Evolutionary conservation across 2,888 invertebrate genomes (phyloP).

Genomic region (Achlya flavicornis): DNA sequence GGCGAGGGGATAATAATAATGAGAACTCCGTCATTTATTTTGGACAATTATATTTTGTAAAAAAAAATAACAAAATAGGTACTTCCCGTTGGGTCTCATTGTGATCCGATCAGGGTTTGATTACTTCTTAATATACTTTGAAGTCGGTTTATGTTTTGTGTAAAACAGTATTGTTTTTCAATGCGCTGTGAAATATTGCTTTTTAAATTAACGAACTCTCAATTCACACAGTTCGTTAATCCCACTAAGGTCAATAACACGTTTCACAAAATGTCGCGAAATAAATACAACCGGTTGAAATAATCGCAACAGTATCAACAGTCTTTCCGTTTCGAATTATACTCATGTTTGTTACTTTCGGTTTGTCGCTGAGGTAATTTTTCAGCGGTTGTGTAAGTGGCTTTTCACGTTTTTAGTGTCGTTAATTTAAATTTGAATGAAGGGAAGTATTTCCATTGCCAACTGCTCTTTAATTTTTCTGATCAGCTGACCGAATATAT

Average conservation of each 20-base stretch:
- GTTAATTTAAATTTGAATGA: neutral
- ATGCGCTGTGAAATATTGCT: neutral
- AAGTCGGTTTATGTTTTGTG: too few species aligned
- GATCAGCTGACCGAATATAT: too few species aligned
- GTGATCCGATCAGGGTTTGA: too few species aligned
- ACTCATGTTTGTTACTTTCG: slow-evolving; percentile 14
- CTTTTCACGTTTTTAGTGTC: slow-evolving; percentile 11
- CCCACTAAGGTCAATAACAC: slow-evolving; percentile 24
- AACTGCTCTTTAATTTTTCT: too few species aligned
- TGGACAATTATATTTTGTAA: too few species aligned
- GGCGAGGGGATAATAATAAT: too few species aligned
- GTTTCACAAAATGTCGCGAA: slow-evolving; percentile 19
- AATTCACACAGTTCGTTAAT: slow-evolving; percentile 27
- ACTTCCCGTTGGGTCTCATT: too few species aligned
- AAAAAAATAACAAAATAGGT: too few species aligned
- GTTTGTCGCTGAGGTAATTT: slow-evolving; percentile 19
- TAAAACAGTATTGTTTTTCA: too few species aligned
- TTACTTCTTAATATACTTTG: too few species aligned
- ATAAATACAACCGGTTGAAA: slow-evolving; percentile 31
- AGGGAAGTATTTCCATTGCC: neutral
- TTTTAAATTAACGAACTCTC: neutral
- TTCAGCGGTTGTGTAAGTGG: slow-evolving; percentile 14
- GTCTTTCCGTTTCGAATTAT: slow-evolving; percentile 30
- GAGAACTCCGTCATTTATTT: too few species aligned
- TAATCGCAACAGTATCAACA: slow-evolving; percentile 30